Conservation (phyloP, 1,140 invertebrate genomes). For the Zaprionus gabonicus region DNA sequence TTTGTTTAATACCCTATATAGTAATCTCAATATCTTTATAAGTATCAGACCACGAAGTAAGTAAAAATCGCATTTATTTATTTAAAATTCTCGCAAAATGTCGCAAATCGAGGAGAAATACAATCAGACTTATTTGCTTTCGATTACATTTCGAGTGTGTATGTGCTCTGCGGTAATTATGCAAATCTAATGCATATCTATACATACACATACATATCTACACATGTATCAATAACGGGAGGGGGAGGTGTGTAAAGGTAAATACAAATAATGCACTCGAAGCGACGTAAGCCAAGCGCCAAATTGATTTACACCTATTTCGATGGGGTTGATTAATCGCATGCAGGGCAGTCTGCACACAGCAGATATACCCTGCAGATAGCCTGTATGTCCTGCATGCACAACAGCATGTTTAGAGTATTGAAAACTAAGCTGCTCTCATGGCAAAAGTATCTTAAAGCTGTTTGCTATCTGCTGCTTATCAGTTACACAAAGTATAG, state of each 20-base stretch:
- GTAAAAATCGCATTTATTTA: conserved; percentile 3
- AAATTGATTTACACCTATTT: conserved; percentile 40
- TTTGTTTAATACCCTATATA: neutral
- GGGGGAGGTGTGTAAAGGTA: neutral
- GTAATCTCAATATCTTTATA: neutral
- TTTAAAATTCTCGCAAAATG: neutral
- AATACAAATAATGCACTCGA: conserved; percentile 3
- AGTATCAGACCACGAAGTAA: neutral
- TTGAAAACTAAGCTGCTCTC: neutral
- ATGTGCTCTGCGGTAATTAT: conserved; percentile 29
- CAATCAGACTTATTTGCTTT: neutral
- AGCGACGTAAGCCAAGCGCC: conserved; percentile 8
- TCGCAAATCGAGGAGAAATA: neutral
- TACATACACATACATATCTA: conserved; percentile 11
- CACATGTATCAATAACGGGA: neutral
- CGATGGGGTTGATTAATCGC: neutral
- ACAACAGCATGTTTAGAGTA: neutral
- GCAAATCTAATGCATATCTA: conserved; percentile 24
- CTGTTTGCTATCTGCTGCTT: neutral
- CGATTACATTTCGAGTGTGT: neutral
- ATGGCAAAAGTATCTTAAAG: too few relatives aligned
- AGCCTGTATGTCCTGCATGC: too few relatives aligned
- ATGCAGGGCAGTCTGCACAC: neutral
- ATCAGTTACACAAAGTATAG: neutral
- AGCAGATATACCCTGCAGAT: neutral